These are phyloP conservation scores for Palloptera scutellata DNA, from an alignment of 2,888 invertebrate species.

Conservation along the genomic window DNA sequence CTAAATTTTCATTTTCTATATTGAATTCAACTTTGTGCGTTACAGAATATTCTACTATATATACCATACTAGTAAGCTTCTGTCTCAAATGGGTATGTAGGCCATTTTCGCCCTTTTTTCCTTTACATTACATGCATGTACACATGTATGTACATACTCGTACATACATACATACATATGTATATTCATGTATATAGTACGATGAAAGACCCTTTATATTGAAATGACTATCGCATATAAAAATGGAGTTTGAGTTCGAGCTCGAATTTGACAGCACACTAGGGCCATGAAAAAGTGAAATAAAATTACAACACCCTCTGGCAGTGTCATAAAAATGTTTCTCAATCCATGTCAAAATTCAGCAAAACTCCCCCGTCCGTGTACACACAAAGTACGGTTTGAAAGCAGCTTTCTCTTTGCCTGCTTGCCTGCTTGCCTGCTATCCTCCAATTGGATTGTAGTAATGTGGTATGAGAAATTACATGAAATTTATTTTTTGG, in stretches of 20 bases:
- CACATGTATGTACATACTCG: slow-evolving; percentile 19
- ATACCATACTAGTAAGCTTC: not conserved
- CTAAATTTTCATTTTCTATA: not conserved
- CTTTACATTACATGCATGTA: slow-evolving; percentile 12
- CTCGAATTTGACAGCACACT: slow-evolving; percentile 17
- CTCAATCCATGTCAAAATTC: slow-evolving; percentile 11
- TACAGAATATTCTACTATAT: not conserved
- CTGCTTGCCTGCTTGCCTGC: no score
- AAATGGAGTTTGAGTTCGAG: slow-evolving; percentile 52
- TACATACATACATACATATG: slow-evolving; percentile 22
- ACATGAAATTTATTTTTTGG: slow-evolving; percentile 48
- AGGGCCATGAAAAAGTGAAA: slow-evolving; percentile 44
- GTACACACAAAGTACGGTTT: slow-evolving; percentile 49
- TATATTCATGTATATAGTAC: not conserved
- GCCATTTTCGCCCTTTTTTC: slow-evolving; percentile 37
- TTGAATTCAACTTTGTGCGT: not conserved
- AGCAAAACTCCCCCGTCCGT: not conserved
- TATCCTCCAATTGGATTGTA: slow-evolving; percentile 53
- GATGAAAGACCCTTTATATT: slow-evolving; percentile 21
- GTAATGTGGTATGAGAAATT: slow-evolving; percentile 56
- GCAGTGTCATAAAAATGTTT: slow-evolving; percentile 43
- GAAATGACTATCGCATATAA: slow-evolving; percentile 23
- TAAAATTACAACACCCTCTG: slow-evolving; percentile 57
- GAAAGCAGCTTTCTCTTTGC: slow-evolving; percentile 53
- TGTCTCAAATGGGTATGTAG: slow-evolving; percentile 44